These are phyloP conservation scores for Eupithecia exiguata DNA, from an alignment of 2,888 invertebrate genomes.

Conservation along the genomic window DNA sequence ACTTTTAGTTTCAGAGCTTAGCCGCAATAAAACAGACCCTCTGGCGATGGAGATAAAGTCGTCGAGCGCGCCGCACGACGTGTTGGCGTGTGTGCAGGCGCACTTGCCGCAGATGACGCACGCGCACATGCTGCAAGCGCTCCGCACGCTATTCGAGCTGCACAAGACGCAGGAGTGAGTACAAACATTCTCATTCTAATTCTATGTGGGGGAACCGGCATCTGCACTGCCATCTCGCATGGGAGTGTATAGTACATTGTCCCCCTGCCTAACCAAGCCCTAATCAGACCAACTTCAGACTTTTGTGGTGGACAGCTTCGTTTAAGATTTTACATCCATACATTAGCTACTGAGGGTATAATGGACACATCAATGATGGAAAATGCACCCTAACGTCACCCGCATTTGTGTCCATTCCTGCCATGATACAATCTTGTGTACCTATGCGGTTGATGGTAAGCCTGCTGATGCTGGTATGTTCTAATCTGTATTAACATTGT, in stretches of 20 bases:
- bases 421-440: too few relatives aligned
- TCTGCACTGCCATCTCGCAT: too few relatives aligned
- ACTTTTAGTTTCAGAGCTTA: slow-evolving; percentile 59
- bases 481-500: not conserved
- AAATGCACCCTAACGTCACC: too few relatives aligned
- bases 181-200: not conserved
- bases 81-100: slow-evolving; percentile 78
- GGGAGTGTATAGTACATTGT: too few relatives aligned
- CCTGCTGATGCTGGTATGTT: not conserved
- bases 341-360: too few relatives aligned
- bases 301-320: too few relatives aligned
- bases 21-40: slow-evolving; percentile 64
- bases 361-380: too few relatives aligned
- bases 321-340: too few relatives aligned
- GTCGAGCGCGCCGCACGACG: slow-evolving; percentile 67
- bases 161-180: slow-evolving; percentile 80
- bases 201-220: not conserved
- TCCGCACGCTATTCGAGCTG: slow-evolving; percentile 81
- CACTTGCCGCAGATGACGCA: slow-evolving; percentile 74
- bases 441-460: too few relatives aligned
- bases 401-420: too few relatives aligned
- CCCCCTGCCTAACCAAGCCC: too few relatives aligned
- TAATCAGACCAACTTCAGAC: too few relatives aligned
- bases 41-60: slow-evolving; percentile 74
- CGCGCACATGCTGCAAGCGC: slow-evolving; percentile 82